Evolutionary conservation across 2,888 invertebrate genomes (phyloP).

Genomic region (Lapara coniferarum): DNA sequence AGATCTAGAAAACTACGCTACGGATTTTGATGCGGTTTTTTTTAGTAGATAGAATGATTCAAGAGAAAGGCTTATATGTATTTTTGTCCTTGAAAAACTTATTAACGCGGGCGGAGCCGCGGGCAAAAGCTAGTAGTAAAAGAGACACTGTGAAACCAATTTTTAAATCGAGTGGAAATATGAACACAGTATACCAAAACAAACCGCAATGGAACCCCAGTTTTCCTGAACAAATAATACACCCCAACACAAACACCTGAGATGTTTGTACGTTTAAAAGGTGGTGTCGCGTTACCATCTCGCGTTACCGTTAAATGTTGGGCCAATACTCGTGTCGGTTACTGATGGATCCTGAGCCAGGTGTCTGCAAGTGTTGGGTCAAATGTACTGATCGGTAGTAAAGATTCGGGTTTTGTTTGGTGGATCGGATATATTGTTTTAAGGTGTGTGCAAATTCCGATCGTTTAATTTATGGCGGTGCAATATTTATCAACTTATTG

Average conservation of each 20-base stretch:
- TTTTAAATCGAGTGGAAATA: background rate
- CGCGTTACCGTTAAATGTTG: constrained; percentile 22
- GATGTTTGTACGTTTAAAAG: constrained; percentile 58
- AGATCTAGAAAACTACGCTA: too few relatives aligned
- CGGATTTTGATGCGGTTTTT: too few relatives aligned
- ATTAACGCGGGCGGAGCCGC: too few relatives aligned
- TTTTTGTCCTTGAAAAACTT: too few relatives aligned
- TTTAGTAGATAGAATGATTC: too few relatives aligned
- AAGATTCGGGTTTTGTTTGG: background rate
- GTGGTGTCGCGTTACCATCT: constrained; percentile 49
- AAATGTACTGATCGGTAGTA: background rate
- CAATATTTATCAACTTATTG: too few relatives aligned
- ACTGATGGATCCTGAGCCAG: constrained; percentile 20
- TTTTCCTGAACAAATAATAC: constrained; percentile 28
- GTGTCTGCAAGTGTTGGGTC: constrained; percentile 1
- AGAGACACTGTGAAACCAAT: background rate
- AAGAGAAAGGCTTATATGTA: too few relatives aligned
- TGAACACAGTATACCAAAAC: background rate
- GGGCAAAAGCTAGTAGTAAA: too few relatives aligned
- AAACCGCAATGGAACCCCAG: background rate
- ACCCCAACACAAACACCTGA: constrained; percentile 54
- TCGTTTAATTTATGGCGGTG: too few relatives aligned
- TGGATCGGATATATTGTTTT: too few relatives aligned
- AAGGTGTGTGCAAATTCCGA: too few relatives aligned
- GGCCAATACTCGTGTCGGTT: constrained; percentile 23